Conservation (phyloP, 2,888 invertebrate species). For the Habrosyne pyritoides region DNA sequence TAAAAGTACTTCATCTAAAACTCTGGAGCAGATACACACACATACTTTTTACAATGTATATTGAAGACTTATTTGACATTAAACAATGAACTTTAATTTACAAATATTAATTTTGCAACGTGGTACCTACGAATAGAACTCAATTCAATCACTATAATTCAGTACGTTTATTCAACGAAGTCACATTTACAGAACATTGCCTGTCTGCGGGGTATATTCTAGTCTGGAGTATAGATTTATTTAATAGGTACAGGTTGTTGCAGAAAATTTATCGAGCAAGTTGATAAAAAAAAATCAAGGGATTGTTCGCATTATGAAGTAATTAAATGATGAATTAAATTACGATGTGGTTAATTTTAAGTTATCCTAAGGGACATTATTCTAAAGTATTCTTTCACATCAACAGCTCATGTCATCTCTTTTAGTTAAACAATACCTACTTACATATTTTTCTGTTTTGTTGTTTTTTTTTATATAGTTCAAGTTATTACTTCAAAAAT, state of each 20-base stretch:
- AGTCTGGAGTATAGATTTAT: constrained; percentile 28
- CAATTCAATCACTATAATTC: background rate
- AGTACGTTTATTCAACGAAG: constrained; percentile 46
- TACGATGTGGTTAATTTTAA: no score
- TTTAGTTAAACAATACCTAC: no score
- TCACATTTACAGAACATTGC: constrained; percentile 61
- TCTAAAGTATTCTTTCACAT: no score
- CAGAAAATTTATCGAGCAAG: background rate
- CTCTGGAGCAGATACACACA: background rate
- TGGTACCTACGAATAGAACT: background rate
- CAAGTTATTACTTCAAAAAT: no score
- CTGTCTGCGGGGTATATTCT: constrained; percentile 48
- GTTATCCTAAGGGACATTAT: no score
- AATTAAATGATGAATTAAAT: no score
- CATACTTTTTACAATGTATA: no score
- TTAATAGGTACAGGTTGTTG: constrained; percentile 7
- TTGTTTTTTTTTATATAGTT: no score
- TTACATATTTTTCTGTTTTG: no score
- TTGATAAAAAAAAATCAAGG: background rate
- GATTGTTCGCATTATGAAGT: background rate
- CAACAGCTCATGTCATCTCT: no score
- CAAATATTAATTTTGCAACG: background rate
- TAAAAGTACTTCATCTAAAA: background rate
- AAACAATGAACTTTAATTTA: background rate
- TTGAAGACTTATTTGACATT: background rate